Base-by-base conservation (phyloP, 1,140 invertebrate species). In the Habropoda laboriosa region DNA sequence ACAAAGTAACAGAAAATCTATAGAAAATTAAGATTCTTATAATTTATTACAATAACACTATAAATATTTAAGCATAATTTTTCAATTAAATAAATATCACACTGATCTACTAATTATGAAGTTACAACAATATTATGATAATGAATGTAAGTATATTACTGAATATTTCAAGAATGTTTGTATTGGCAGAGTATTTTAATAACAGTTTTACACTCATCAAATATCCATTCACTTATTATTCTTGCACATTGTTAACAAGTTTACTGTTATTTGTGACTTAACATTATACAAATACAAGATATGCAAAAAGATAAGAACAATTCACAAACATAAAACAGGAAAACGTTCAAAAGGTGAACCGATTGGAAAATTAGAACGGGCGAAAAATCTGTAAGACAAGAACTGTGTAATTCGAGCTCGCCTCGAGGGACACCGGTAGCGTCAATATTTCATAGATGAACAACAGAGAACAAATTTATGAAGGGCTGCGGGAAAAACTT, bases 1-100 rank as follows among this genome's bases (percentile, higher is more conserved):
- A 93, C 85, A 90, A 47, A 84, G 32, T 12, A 66, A 78, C 7
- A 12, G 40, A 67, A 55, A 66, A 40, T 57, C 0, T 3, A 72
- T 13, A 42, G 24, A 12, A 53, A 0, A 76, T 18, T 21, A n/a
- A 58, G 16, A n/a, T n/a, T n/a, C 30, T 10, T 35, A 3, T 6
- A 58, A 16, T 5, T 21, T 27, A 12, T 16, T 35, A 3, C 0
- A 63, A 6, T 4, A 70, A 13, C 21, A 45, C 38, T 42, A 13
- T 10, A 24, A 8, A 70, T n/a, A 16, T 27, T 7, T 18, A 32
- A 67, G 1, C n/a, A 35, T 32, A 16, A 51, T 61, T 24, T 24
- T 61, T 49, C 10, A 10, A 42, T 18, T 13, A 16, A 32, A 1
- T 60, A 60, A 60, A 67, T 21, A 30, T 2, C 53, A 55, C 38